phyloP scores from a whole-genome alignment of 1,140 invertebrate genomes.

The Frieseomelitta varia region DNA sequence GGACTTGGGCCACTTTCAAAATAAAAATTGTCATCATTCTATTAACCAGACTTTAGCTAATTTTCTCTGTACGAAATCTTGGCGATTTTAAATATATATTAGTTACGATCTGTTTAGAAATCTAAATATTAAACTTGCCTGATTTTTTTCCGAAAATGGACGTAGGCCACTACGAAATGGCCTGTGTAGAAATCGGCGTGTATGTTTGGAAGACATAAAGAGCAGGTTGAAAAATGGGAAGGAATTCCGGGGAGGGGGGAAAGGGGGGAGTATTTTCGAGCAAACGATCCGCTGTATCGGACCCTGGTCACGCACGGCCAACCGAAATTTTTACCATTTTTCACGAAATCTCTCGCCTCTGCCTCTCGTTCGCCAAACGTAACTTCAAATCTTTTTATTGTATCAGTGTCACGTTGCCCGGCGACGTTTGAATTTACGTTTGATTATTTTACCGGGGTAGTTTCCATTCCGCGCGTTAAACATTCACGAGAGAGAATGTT shows the following conservation, averaged over 20 bases:
- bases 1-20: too few species aligned
- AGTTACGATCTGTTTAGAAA: too few species aligned
- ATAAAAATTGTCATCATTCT: too few species aligned
- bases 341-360: slow-evolving; percentile 29
- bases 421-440: neutral
- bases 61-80: too few species aligned
- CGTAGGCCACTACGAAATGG: neutral
- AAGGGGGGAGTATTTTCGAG: too few species aligned
- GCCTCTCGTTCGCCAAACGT: neutral
- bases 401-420: neutral
- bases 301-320: slow-evolving; percentile 59
- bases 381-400: neutral
- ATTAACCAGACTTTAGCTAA: too few species aligned
- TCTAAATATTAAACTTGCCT: too few species aligned
- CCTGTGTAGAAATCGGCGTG: slow-evolving; percentile 33
- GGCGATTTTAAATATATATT: too few species aligned
- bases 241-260: slow-evolving; percentile 19
- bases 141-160: too few species aligned
- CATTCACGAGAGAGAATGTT: neutral
- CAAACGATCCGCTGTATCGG: slow-evolving; percentile 43
- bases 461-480: neutral
- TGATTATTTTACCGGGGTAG: neutral
- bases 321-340: slow-evolving; percentile 56
- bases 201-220: slow-evolving; percentile 20
- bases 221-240: slow-evolving; percentile 29